A percentile compares a stretch with the other conserved stretches of the same genome.
Conservation (phyloP, 2,797 vertebrate genomes). For the Loriculus beryllinus region DNA sequence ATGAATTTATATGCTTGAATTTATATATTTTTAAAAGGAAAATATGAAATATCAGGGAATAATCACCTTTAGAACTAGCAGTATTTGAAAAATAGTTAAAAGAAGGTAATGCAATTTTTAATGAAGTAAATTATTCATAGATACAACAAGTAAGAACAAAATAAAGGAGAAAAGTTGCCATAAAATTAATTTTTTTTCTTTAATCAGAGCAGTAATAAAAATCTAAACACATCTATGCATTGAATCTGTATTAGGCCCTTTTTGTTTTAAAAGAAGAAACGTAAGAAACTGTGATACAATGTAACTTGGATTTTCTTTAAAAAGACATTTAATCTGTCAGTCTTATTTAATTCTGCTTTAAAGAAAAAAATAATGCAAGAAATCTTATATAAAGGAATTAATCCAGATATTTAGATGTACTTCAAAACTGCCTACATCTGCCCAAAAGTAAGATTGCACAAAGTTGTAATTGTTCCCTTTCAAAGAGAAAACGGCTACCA, state of each 20-base stretch:
- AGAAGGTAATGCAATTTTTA: neutral
- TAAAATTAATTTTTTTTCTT: rapidly evolving
- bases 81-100: neutral
- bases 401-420: neutral
- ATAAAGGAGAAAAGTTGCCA: neutral
- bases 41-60: neutral
- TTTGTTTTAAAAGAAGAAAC: neutral
- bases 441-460: neutral
- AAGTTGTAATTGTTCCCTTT: neutral
- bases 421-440: neutral
- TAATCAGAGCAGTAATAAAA: neutral
- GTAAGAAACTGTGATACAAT: neutral
- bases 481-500: neutral
- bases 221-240: neutral
- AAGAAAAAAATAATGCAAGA: neutral
- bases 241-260: neutral
- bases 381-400: neutral
- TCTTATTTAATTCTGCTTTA: neutral
- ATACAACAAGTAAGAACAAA: neutral
- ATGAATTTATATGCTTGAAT: neutral
- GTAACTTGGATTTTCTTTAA: neutral
- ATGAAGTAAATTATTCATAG: neutral
- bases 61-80: neutral
- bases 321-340: neutral
- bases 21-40: neutral